A percentile compares a stretch with the other conserved stretches of the same genome.
Evolutionary conservation across 2,797 vertebrate species (phyloP).

Genomic region (Notoglanidium macrostoma): DNA sequence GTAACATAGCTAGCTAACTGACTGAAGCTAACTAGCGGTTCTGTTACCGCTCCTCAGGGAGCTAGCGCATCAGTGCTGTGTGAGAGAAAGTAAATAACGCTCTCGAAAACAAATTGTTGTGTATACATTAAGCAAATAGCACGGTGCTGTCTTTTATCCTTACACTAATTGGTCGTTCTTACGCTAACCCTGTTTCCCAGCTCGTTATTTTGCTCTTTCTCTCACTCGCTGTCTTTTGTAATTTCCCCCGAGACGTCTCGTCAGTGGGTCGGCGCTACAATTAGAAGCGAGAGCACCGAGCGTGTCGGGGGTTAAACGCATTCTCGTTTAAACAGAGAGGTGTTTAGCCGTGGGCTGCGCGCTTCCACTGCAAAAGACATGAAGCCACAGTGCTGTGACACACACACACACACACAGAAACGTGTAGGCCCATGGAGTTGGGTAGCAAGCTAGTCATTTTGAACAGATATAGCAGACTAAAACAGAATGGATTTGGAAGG

Average conservation of each 20-base stretch:
- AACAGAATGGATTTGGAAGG: conserved; percentile 2
- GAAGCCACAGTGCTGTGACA: conserved; percentile 1
- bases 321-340: neutral
- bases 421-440: neutral
- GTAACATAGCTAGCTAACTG: neutral
- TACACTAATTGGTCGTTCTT: conserved; percentile 11
- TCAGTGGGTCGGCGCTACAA: conserved; percentile 12
- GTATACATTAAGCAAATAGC: neutral
- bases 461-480: neutral
- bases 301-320: neutral
- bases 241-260: conserved; percentile 17
- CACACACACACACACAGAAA: neutral
- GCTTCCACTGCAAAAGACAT: neutral
- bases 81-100: neutral
- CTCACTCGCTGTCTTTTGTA: neutral
- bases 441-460: conserved; percentile 1
- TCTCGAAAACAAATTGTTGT: neutral
- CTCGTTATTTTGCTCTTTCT: conserved; percentile 17
- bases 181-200: neutral
- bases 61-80: neutral
- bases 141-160: neutral
- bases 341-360: neutral
- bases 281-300: conserved; percentile 2
- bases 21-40: neutral
- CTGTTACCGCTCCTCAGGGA: neutral